Evolutionary conservation across 2,113 vertebrate species (phyloP).

Genomic region (rabbit (Oryctolagus cuniculus)): mOryCun1.1 NC_091440.1:114277501-114278000

Average conservation of each 20-base stretch:
- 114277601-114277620: too few relatives aligned
- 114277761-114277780: background rate
- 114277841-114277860: background rate
- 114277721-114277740: background rate
- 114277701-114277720: background rate
- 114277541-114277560: too few relatives aligned
- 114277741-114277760: background rate
- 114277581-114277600: too few relatives aligned
- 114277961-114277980: conserved; percentile 21
- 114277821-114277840: background rate
- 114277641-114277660: conserved; percentile 31
- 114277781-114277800: background rate
- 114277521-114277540: too few relatives aligned
- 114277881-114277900: background rate
- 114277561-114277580: too few relatives aligned
- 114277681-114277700: background rate
- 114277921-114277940: background rate
- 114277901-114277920: background rate
- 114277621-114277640: background rate
- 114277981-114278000: background rate
- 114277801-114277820: background rate
- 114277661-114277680: background rate
- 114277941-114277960: background rate
- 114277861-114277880: background rate
- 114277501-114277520: too few relatives aligned